Conservation (phyloP, 2,888 invertebrate genomes). For the Ophion obscuratus region DNA sequence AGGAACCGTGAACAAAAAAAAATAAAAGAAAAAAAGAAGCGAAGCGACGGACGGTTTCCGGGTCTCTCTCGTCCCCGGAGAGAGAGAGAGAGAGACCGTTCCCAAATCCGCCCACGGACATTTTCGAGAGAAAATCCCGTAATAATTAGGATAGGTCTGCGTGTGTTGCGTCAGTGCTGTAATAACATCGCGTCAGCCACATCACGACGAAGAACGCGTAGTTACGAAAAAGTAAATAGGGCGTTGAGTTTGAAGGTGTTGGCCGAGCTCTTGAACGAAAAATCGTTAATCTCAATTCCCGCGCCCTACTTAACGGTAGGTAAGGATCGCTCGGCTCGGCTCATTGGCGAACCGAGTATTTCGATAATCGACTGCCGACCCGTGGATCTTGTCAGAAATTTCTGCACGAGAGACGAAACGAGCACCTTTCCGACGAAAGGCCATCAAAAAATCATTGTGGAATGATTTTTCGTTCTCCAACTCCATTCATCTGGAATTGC, state of each 20-base stretch:
- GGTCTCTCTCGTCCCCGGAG: constrained; percentile 34
- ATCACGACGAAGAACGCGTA: neutral
- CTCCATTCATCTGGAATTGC: neutral
- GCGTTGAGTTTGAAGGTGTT: constrained; percentile 27
- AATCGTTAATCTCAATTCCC: constrained; percentile 34
- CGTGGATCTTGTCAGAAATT: constrained; percentile 6
- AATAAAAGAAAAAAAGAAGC: constrained; percentile 8
- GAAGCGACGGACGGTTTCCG: constrained; percentile 46
- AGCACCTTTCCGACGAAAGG: neutral
- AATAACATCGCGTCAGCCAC: constrained; percentile 35
- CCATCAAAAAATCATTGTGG: neutral
- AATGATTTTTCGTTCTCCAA: constrained; percentile 4
- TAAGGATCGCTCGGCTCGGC: neutral
- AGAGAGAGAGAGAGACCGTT: constrained; percentile 27
- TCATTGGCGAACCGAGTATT: neutral
- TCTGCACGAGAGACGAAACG: neutral
- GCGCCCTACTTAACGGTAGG: neutral
- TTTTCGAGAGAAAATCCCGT: constrained; percentile 61
- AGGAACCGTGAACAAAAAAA: neutral
- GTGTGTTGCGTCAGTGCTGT: constrained; percentile 47
- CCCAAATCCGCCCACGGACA: constrained; percentile 50
- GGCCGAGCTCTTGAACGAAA: constrained; percentile 30
- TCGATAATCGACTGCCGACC: constrained; percentile 9
- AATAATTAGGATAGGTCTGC: constrained; percentile 62
- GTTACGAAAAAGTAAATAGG: constrained; percentile 30